Base-by-base conservation (phyloP, 2,888 invertebrate genomes). In the Leptinotarsa haldemani region DNA sequence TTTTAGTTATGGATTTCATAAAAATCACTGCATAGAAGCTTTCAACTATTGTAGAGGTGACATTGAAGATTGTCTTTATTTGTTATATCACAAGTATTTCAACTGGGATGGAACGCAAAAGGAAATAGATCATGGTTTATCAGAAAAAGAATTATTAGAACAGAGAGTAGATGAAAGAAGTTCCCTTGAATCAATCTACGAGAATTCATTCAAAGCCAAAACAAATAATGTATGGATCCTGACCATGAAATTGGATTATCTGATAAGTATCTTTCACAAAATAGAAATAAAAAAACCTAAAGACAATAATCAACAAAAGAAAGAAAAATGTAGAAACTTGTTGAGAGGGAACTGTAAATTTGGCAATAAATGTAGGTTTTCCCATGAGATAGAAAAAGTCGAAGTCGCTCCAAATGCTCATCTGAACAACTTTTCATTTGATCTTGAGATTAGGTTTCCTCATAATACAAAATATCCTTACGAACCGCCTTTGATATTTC, bases 181-280 rank as follows among this genome's bases (percentile, higher is more conserved):
- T 77, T 94, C 93, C 0, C 86, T 95, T 48, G 91, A 93, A 86
- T 94, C 94, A 18, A 95, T 95, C 77, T 95, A 94, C 81, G 94
- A 94, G 74, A 88, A 89, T 47, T 89, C 89, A 47, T 95, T 94
- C 84, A 89, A 88, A 81, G 92, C 92, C 75, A 93, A 93, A 84
- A 93, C 94, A 71, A 88, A 89, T 70, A 91, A 94, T 86, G 90
- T 94, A 20, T 95, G 95, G 95, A 90, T 89, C 76, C 87, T 95
- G 0, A 91, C 90, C 82, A 87, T 95, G 71, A 90, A 92, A 81
- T 86, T 94, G 73, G 91, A 93, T 80, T 94, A 93, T 85, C 85
- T 94, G 80, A 87, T 92, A 63, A 82, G 85, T 71, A 80, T 86
- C 70, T 87, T 85, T 80, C 84, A 84, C 74, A 91, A 82, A 84